Base-by-base conservation (phyloP, 1,140 invertebrate genomes). In the Drosophila sulfurigaster region DNA sequence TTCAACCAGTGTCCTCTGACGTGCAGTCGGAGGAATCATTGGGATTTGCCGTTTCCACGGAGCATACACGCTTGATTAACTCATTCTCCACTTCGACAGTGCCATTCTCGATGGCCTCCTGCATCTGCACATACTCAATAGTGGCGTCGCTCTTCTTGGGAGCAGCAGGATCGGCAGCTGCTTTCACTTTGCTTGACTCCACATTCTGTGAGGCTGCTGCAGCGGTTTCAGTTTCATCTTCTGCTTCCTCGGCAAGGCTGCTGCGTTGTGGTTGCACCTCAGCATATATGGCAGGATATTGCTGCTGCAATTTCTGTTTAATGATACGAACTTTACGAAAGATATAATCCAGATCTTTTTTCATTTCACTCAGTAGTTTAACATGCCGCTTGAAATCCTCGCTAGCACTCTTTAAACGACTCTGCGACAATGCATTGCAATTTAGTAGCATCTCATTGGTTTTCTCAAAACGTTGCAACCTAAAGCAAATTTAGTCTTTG, bases 371-470 rank as follows among this genome's bases (percentile, higher is more conserved):
- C 0, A 99, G 93, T 11, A 98, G 93, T 73, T 96, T 95, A 0
- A 96, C 98, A 91, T 99, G 97, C 82, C 96, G 96, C 80, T 98
- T 98, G 71, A 99, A 98, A 79, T 99, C 97, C 20, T 95, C 94
- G 6, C 94, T 95, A 20, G 98, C 96, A 57, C 95, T 95, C 87
- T 98, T 96, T 56, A 97, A 94, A 32, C 98, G 95, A 68, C 95
- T 94, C 6, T 96, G 94, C 3, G 97, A 98, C 3, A 99, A 92
- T 3, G 96, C 95, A 93, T 99, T 99, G 85, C 98, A 99, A 85
- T 99, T 99, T 20, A 97, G 96, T 20, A 99, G 93, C 98, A 99
- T 99, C 94, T 99, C 98, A 91, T 99, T 99, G 2, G 98, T 99
- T 91, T 99, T 99, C 88, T 99, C 98, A 94, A 98, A 99, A 69